Conservation (phyloP, 2,888 invertebrate genomes). For the Eumerus sabulonum region DNA sequence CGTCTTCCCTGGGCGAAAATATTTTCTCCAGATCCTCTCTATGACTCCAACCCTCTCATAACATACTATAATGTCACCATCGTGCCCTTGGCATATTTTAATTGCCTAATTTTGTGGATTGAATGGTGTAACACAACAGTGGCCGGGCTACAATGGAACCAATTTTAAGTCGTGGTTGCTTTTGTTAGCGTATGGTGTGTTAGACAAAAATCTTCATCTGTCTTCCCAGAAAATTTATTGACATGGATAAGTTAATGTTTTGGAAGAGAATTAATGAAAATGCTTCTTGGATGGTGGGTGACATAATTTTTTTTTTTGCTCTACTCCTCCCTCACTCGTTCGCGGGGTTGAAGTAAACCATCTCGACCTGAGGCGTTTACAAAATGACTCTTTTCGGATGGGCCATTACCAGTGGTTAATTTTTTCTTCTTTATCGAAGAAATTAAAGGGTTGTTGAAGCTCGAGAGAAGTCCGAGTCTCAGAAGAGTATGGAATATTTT, state of each 20-base stretch:
- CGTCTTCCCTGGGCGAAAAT: conserved; percentile 45
- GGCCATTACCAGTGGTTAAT: too few relatives aligned
- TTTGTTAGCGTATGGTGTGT: conserved; percentile 25
- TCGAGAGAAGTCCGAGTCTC: too few relatives aligned
- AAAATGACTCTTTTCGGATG: too few relatives aligned
- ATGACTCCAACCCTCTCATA: conserved; percentile 60
- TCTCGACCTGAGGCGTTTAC: neutral
- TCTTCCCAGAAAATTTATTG: conserved; percentile 67
- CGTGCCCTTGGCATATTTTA: conserved; percentile 76
- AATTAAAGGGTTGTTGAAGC: too few relatives aligned
- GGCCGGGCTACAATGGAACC: conserved; percentile 18
- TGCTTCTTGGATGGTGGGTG: conserved; percentile 3
- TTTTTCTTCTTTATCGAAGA: too few relatives aligned
- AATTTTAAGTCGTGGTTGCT: conserved; percentile 44
- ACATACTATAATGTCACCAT: conserved; percentile 49
- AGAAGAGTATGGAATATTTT: too few relatives aligned
- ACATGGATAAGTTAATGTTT: conserved; percentile 68
- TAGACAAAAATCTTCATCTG: conserved; percentile 67
- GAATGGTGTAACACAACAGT: conserved; percentile 74
- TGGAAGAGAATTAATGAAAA: conserved; percentile 67
- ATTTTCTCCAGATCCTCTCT: conserved; percentile 64
- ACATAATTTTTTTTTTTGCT: conserved; percentile 17
- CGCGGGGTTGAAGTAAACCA: too few relatives aligned
- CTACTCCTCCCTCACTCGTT: neutral
- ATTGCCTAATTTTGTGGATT: conserved; percentile 79